Percentiles rank a stretch among this genome's conserved stretches.
Evolutionary conservation across 2,113 vertebrate genomes (phyloP).

Genomic region (Lonchura striata): DNA sequence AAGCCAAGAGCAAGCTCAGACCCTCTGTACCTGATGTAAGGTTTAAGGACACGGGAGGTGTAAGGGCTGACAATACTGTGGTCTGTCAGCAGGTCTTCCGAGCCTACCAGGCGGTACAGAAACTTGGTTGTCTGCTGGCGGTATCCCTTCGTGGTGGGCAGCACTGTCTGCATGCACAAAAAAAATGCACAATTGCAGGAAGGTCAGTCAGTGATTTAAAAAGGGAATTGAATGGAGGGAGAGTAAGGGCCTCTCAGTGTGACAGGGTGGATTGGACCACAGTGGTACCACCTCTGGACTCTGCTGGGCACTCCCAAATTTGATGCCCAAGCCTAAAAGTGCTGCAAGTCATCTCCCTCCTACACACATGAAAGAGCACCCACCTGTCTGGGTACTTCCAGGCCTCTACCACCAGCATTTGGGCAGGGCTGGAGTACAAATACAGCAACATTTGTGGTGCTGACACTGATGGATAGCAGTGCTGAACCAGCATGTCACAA

Average conservation of each 20-base stretch:
- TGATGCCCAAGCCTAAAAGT: neutral
- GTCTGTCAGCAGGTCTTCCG: slow-evolving; percentile 80
- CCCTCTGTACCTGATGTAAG: slow-evolving; percentile 87
- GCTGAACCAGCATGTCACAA: neutral
- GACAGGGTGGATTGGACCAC: neutral
- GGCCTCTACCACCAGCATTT: neutral
- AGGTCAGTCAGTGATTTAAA: neutral
- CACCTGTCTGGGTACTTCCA: neutral
- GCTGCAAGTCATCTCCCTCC: neutral
- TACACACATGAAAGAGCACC: neutral
- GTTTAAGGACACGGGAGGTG: slow-evolving; percentile 90
- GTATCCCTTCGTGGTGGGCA: slow-evolving; percentile 76
- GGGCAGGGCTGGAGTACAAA: neutral
- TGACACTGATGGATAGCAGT: neutral
- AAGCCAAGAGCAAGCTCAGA: neutral
- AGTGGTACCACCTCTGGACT: neutral
- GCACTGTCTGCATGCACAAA: slow-evolving; percentile 70
- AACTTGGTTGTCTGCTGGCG: slow-evolving; percentile 81
- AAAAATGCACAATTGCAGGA: neutral
- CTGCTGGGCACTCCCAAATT: neutral
- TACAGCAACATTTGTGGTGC: neutral
- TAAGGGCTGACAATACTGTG: slow-evolving; percentile 92
- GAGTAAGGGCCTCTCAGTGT: neutral
- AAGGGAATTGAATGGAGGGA: neutral
- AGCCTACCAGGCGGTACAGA: slow-evolving; percentile 89